A percentile compares a stretch with the other conserved stretches of the same genome.
phyloP scores from a whole-genome alignment of 2,797 vertebrate genomes.

The Rhynchotus rufescens region DNA sequence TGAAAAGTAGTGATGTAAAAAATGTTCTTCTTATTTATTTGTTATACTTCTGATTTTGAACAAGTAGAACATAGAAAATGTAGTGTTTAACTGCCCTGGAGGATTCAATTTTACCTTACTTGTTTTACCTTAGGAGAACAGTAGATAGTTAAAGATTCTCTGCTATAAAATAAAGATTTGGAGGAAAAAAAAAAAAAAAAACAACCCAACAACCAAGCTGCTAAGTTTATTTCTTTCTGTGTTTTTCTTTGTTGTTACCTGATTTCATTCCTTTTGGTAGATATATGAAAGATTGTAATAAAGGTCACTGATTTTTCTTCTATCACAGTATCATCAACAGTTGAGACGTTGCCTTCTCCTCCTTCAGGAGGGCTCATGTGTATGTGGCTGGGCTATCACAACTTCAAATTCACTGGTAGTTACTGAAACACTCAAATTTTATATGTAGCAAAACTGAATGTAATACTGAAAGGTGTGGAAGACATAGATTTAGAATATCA shows the following conservation, averaged over 20 bases:
- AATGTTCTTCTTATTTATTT: not conserved
- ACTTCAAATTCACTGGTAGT: not conserved
- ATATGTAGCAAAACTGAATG: not conserved
- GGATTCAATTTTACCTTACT: not conserved
- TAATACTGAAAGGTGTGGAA: not conserved
- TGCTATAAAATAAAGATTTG: not conserved
- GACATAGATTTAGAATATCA: not conserved
- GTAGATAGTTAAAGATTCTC: not conserved
- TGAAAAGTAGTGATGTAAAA: not conserved
- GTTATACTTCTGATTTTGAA: not conserved
- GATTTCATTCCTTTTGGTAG: not conserved
- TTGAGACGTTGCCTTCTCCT: not conserved
- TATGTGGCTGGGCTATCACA: not conserved
- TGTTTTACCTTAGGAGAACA: not conserved
- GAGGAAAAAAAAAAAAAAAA: not conserved
- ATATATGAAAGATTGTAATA: not conserved
- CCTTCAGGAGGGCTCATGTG: not conserved
- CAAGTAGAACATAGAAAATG: not conserved
- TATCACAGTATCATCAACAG: not conserved
- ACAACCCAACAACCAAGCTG: no score
- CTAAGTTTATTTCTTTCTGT: not conserved
- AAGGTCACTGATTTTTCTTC: not conserved
- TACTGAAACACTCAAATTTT: not conserved
- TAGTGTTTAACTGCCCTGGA: not conserved
- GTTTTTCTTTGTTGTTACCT: not conserved